Conservation (phyloP, 2,797 vertebrate genomes). For the Notamacropus eugenii region DNA sequence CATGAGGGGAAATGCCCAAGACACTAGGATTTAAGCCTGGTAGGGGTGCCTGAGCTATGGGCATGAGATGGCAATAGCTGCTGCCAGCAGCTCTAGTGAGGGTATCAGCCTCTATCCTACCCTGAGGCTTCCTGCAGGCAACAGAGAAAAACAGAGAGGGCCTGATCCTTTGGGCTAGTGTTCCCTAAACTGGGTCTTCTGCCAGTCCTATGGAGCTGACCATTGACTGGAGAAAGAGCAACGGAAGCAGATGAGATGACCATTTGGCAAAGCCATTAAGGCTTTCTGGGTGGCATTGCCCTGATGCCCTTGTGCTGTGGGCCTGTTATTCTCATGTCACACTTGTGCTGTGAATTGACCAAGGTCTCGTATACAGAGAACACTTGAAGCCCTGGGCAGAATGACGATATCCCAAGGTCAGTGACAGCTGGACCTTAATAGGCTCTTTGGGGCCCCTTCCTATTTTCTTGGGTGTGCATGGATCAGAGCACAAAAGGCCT, state of each 20-base stretch:
- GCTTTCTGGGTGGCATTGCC: neutral
- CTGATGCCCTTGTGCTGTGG: neutral
- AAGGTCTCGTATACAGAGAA: neutral
- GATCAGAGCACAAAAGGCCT: neutral
- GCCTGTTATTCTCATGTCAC: neutral
- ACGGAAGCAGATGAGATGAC: too few relatives aligned
- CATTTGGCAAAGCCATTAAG: neutral
- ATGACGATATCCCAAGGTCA: neutral
- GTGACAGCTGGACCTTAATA: neutral
- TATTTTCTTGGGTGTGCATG: neutral
- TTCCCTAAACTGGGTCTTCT: neutral
- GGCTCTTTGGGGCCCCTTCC: neutral
- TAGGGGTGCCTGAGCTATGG: neutral
- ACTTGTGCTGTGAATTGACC: neutral
- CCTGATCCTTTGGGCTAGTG: neutral
- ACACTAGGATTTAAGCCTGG: neutral
- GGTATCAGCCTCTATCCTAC: neutral
- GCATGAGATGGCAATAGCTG: neutral
- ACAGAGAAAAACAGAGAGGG: neutral
- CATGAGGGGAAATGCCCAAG: neutral
- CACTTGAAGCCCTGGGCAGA: neutral
- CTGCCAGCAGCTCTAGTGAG: neutral
- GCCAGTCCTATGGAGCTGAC: neutral
- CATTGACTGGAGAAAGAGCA: neutral
- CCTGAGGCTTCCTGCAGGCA: neutral